Percentiles rank a stretch among this genome's conserved stretches.
These are phyloP conservation scores for Lysandra bellargus DNA, from an alignment of 2,888 invertebrate genomes.

Conservation along the genomic window DNA sequence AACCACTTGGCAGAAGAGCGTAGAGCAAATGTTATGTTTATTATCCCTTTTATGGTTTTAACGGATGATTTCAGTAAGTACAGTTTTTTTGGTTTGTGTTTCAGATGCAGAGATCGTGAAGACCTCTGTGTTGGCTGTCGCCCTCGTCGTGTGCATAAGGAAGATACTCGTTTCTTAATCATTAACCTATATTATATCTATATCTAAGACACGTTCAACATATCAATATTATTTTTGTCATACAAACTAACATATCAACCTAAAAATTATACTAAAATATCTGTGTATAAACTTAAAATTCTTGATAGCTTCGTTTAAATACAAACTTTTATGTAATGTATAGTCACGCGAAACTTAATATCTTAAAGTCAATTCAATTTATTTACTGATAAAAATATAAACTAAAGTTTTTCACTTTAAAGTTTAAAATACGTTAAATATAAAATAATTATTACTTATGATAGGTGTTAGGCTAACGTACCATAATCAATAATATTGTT, in stretches of 20 bases:
- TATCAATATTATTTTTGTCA: neutral
- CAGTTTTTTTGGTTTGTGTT: constrained; percentile 41
- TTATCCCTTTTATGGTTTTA: too few relatives aligned
- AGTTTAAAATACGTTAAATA: neutral
- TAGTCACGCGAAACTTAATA: neutral
- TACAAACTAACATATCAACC: neutral
- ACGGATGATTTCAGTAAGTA: too few relatives aligned
- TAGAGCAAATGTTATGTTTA: too few relatives aligned
- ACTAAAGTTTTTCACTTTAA: neutral
- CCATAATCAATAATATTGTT: neutral
- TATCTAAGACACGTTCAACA: neutral
- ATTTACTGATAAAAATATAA: constrained; percentile 1
- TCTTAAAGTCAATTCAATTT: neutral
- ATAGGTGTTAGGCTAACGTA: neutral
- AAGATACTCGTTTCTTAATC: constrained; percentile 49
- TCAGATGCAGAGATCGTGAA: constrained; percentile 68
- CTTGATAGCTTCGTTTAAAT: neutral
- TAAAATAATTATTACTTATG: neutral
- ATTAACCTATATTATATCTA: neutral
- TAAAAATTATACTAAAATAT: neutral
- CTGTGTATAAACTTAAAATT: neutral
- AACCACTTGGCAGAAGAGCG: too few relatives aligned
- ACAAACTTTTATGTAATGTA: neutral
- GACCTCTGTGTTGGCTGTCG: constrained; percentile 61
- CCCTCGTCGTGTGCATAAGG: constrained; percentile 58